A percentile compares a stretch with the other conserved stretches of the same genome.
These are phyloP conservation scores for Corythornis leucogaster DNA, from an alignment of 2,797 vertebrate genomes.

Conservation along the genomic window DNA sequence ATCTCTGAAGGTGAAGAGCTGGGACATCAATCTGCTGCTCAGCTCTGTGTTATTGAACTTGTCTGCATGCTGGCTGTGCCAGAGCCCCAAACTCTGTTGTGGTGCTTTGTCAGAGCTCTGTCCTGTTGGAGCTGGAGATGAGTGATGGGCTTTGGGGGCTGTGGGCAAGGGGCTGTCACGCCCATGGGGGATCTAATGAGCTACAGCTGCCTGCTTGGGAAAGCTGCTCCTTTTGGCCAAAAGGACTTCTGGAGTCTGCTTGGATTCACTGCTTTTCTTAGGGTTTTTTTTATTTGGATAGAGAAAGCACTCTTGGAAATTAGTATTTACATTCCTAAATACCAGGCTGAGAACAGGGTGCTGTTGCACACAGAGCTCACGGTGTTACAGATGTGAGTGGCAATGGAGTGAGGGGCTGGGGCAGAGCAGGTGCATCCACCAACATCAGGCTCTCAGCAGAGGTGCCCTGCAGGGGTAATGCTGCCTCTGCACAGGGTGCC, in stretches of 20 bases:
- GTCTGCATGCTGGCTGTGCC: not conserved
- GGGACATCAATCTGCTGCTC: not conserved
- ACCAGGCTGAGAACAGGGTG: not conserved
- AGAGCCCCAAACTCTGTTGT: not conserved
- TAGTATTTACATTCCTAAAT: not conserved
- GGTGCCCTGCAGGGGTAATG: not conserved
- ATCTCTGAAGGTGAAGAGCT: slow-evolving; percentile 3
- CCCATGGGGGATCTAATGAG: slow-evolving; percentile 61
- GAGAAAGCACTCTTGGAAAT: not conserved
- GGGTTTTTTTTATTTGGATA: not conserved
- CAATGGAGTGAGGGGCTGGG: too few species aligned
- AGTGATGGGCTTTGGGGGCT: slow-evolving; percentile 49
- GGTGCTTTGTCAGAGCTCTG: slow-evolving; percentile 40
- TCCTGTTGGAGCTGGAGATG: slow-evolving; percentile 52
- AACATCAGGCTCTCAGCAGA: not conserved
- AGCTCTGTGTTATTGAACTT: not conserved
- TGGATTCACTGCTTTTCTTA: not conserved
- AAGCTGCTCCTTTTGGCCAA: slow-evolving; percentile 58
- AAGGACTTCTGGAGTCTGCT: slow-evolving; percentile 30
- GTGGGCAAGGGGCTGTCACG: slow-evolving; percentile 72
- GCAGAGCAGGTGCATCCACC: not conserved
- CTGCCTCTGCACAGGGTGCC: not conserved
- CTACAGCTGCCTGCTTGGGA: slow-evolving; percentile 64
- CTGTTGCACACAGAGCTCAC: not conserved
- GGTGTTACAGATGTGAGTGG: too few species aligned